Conservation (phyloP, 2,113 vertebrate genomes). For the Labeo rohita region DNA sequence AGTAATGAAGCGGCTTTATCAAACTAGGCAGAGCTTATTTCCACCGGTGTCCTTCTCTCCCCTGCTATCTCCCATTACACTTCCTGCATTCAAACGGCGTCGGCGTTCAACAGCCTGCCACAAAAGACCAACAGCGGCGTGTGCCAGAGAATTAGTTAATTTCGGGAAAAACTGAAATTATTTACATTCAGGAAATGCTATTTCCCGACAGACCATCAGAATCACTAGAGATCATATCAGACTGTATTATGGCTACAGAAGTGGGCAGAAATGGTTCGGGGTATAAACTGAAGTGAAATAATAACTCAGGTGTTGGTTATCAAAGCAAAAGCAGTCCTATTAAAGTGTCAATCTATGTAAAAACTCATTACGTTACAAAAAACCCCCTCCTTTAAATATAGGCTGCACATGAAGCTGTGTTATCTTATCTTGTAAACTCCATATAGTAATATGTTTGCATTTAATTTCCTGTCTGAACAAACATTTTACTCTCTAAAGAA, state of each 20-base stretch:
- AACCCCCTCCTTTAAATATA: background rate
- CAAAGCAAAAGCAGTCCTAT: background rate
- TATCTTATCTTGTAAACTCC: background rate
- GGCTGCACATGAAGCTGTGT: background rate
- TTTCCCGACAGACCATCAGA: background rate
- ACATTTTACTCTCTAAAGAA: background rate
- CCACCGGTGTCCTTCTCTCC: constrained; percentile 46
- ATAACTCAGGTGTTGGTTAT: background rate
- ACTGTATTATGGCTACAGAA: constrained; percentile 5
- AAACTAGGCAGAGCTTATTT: constrained; percentile 56
- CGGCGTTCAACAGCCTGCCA: constrained; percentile 12
- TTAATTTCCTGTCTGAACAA: background rate
- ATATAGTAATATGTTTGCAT: background rate
- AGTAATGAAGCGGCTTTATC: constrained; percentile 63
- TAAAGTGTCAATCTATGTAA: background rate
- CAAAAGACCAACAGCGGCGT: constrained; percentile 25
- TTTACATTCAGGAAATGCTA: constrained; percentile 18
- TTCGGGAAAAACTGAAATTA: background rate
- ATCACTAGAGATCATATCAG: background rate
- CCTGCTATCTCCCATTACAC: constrained; percentile 54
- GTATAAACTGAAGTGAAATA: background rate
- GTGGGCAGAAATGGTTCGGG: constrained; percentile 11
- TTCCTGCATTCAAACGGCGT: constrained; percentile 40
- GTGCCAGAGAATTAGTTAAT: constrained; percentile 23
- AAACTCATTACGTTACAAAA: background rate